These are phyloP conservation scores for Psophia crepitans DNA, from an alignment of 2,113 vertebrate genomes.

Conservation along the genomic window DNA sequence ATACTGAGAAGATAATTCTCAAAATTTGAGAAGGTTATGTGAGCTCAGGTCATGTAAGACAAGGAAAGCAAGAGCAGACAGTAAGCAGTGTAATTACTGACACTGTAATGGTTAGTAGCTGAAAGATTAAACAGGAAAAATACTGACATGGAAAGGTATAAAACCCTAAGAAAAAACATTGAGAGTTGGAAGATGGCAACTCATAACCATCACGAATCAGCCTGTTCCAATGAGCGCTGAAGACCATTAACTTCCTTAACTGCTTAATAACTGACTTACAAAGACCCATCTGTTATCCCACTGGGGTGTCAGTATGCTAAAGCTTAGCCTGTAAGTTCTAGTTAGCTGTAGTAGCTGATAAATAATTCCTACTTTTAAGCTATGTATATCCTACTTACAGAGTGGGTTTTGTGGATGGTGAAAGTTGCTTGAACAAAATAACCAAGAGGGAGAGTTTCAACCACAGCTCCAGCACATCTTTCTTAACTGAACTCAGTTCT, in stretches of 20 bases:
- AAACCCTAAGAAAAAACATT: not conserved
- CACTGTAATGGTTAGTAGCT: not conserved
- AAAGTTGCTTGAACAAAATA: not conserved
- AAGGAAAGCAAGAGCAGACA: not conserved
- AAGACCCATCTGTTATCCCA: not conserved
- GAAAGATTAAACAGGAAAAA: not conserved
- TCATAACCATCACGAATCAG: not conserved
- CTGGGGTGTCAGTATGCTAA: not conserved
- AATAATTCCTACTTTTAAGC: not conserved
- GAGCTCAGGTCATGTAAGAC: not conserved
- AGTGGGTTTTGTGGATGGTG: not conserved
- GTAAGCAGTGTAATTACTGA: not conserved
- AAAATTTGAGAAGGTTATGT: not conserved
- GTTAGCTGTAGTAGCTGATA: not conserved
- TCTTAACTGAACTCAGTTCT: not conserved
- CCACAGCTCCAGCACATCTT: not conserved
- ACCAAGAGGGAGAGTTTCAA: not conserved
- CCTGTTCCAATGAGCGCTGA: not conserved
- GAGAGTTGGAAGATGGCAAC: not conserved
- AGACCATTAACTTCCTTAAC: not conserved
- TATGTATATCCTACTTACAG: not conserved
- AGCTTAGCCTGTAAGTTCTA: not conserved
- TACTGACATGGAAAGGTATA: not conserved
- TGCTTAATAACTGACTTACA: not conserved
- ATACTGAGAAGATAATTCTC: not conserved